phyloP scores from a whole-genome alignment of 1,140 invertebrate genomes.

The Ostrea denselamellosa region DNA sequence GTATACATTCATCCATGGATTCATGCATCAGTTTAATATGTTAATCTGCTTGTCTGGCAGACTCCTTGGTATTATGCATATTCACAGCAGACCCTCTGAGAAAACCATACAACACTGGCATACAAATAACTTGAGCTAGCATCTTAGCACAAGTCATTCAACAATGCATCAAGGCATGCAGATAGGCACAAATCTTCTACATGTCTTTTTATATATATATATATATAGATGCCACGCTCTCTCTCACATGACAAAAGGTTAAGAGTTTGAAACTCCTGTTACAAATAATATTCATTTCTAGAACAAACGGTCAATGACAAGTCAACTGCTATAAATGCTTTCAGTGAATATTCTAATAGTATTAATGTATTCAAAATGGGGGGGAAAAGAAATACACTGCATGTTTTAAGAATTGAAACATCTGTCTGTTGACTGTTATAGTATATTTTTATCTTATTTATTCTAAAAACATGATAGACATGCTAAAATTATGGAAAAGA shows the following conservation, averaged over 20 bases:
- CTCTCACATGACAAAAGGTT: conserved; percentile 25
- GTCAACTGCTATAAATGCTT: neutral
- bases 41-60: conserved; percentile 25
- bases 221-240: neutral
- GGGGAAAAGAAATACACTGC: neutral
- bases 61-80: neutral
- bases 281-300: conserved; percentile 5
- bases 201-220: neutral
- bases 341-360: neutral
- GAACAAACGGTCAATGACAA: neutral
- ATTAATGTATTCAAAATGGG: neutral
- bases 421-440: neutral
- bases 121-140: neutral
- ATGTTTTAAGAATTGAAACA: neutral
- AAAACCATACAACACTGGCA: neutral
- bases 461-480: neutral
- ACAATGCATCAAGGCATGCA: neutral
- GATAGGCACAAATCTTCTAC: neutral
- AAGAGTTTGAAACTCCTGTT: conserved; percentile 3
- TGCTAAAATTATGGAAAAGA: no score
- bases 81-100: neutral
- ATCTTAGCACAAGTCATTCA: neutral
- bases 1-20: neutral
- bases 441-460: neutral
- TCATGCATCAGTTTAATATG: conserved; percentile 35